Base-by-base conservation (phyloP, 2,797 vertebrate genomes). In the Erpetoichthys calabaricus region DNA sequence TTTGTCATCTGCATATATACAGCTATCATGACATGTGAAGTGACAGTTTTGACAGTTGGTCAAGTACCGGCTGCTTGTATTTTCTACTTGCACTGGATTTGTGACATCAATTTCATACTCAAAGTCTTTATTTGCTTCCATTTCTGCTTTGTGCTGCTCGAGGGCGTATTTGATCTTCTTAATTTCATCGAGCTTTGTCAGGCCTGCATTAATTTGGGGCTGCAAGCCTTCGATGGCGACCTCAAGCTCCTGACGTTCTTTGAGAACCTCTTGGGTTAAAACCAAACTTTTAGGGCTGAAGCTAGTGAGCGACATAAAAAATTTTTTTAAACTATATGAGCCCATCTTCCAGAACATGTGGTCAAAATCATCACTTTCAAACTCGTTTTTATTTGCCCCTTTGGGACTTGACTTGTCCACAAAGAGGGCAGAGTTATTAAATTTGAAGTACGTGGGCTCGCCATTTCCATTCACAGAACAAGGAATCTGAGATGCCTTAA, bases 261-360 rank as follows among this genome's bases (percentile, higher is more conserved):
- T n/a, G 6, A 63, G 59, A 3, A 68, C 63, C 5, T 65, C 47
- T 44, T 63, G 42, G 0, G 57, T 68, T 49, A 61, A 9, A 0
- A 6, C 57, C 8, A 68, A 7, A 4, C 51, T 42, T 8, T 44
- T 56, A 0, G 52, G 3, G 6, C 56, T 46, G 6, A 60, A 2
- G 3, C 0, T 56, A 0, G 3, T 3, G 3, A 56, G 3, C 0
- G 42, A 45, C 3, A 45, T 55, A 7, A 68, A 63, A 41, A 63
- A 65, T 1, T 2, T 46, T 42, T 44, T 44, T 47, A 65, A 58
- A 55, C 59, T 63, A 5, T n/a, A 6, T 0, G 4, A 6, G 4
- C 63, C 59, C 59, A 63, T 51, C 3, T 53, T 9, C 66, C 66
- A 67, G 8, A 63, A 61, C 55, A 65, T 57, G 8, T 53, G 43